phyloP scores from a whole-genome alignment of 2,113 vertebrate genomes.

The Labeo rohita region DNA sequence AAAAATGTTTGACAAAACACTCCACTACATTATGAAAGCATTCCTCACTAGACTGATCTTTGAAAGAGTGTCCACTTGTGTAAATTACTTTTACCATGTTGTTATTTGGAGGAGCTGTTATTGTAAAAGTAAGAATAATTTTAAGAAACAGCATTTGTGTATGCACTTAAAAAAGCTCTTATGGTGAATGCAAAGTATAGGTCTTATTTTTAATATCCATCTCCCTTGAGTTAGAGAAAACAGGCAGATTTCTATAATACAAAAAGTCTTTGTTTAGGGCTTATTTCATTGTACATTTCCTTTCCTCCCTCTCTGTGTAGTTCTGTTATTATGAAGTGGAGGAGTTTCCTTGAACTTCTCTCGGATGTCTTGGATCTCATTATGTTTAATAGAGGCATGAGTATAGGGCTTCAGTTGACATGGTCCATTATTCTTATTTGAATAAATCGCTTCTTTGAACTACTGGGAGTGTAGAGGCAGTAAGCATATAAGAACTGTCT shows the following conservation, averaged over 20 bases:
- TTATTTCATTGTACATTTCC: background rate
- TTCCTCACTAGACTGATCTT: background rate
- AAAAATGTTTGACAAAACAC: constrained; percentile 4
- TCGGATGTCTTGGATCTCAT: constrained; percentile 19
- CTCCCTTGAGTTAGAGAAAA: background rate
- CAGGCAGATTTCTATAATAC: constrained; percentile 19
- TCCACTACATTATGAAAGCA: background rate
- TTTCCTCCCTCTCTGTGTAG: constrained; percentile 26
- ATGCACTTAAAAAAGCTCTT: constrained; percentile 6
- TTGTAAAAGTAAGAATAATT: constrained; percentile 9
- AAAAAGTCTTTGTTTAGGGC: constrained; percentile 24
- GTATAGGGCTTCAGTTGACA: constrained; percentile 43
- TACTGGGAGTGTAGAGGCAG: constrained; percentile 29
- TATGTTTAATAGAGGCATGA: constrained; percentile 42
- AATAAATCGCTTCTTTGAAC: constrained; percentile 45
- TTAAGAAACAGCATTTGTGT: background rate
- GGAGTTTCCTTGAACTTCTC: constrained; percentile 17
- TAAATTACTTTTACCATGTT: constrained; percentile 25
- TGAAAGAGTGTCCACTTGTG: constrained; percentile 11
- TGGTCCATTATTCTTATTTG: constrained; percentile 48
- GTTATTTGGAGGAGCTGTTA: constrained; percentile 15
- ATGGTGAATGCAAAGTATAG: background rate
- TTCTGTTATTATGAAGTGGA: constrained; percentile 4
- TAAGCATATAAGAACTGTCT: constrained; percentile 49
- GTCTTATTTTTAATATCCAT: constrained; percentile 2